phyloP scores from a whole-genome alignment of 1,140 invertebrate genomes.

The Micrasema minimum region DNA sequence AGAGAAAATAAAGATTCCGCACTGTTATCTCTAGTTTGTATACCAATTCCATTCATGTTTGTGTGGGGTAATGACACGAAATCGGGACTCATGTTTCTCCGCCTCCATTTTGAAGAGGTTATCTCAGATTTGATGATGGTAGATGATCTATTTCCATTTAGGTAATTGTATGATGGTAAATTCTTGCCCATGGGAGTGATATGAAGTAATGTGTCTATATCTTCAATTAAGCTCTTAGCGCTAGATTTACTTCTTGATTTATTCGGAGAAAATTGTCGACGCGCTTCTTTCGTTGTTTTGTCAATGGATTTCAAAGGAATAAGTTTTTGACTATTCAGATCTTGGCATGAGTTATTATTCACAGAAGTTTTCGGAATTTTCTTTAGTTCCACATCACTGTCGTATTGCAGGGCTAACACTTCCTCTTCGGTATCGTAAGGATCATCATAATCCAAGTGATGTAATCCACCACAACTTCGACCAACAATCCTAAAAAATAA shows the following conservation, averaged over 20 bases:
- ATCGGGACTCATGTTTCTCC: conserved; percentile 53
- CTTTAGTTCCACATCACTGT: conserved; percentile 62
- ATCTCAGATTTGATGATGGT: conserved; percentile 63
- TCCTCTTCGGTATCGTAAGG: conserved; percentile 62
- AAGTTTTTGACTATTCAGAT: conserved; percentile 34
- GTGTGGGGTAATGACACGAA: conserved; percentile 43
- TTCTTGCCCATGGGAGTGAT: conserved; percentile 41
- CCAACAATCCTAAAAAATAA: conserved; percentile 60
- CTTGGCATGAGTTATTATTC: conserved; percentile 29
- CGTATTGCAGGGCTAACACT: conserved; percentile 63
- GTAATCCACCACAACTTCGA: conserved; percentile 58
- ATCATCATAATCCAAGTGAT: conserved; percentile 55
- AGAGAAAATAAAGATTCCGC: conserved; percentile 41
- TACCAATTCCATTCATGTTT: conserved; percentile 1
- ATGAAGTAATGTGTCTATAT: conserved; percentile 48
- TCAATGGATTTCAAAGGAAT: conserved; percentile 17
- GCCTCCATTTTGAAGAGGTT: conserved; percentile 64
- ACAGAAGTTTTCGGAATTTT: conserved; percentile 32
- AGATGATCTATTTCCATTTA: conserved; percentile 50
- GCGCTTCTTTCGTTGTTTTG: conserved; percentile 22
- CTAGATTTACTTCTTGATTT: conserved; percentile 39
- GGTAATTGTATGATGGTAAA: conserved; percentile 22
- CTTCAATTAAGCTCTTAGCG: conserved; percentile 34
- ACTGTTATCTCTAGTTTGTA: conserved; percentile 47
- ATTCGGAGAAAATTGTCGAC: conserved; percentile 14